These are phyloP conservation scores for Canis aureus DNA, from an alignment of 2,113 vertebrate species.

Conservation along the genomic window DNA sequence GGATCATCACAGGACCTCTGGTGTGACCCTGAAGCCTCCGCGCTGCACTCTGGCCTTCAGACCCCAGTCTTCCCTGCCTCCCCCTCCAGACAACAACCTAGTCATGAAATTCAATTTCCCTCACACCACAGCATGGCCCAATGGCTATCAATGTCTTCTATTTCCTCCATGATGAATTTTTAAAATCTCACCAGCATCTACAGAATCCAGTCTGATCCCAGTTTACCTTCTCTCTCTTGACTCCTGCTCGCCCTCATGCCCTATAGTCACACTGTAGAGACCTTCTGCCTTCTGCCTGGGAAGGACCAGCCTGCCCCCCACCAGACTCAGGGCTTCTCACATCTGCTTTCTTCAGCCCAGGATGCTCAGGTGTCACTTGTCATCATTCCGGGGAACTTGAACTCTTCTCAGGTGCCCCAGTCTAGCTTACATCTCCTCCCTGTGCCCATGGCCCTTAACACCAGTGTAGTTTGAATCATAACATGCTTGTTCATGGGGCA, in stretches of 20 bases:
- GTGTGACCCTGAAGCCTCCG: neutral
- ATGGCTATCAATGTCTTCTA: neutral
- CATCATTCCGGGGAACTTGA: neutral
- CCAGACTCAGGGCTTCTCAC: neutral
- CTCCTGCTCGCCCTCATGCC: fast-evolving
- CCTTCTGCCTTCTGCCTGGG: neutral
- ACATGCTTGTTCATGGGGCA: neutral
- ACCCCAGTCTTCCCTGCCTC: neutral
- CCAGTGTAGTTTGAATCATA: neutral
- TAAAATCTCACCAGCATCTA: neutral
- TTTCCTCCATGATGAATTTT: neutral
- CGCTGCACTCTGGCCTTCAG: fast-evolving
- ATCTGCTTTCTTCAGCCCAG: neutral
- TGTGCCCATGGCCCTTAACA: fast-evolving
- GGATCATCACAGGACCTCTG: neutral
- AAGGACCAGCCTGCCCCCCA: fast-evolving
- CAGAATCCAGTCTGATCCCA: neutral
- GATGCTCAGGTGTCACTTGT: neutral
- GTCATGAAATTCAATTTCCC: neutral
- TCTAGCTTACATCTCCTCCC: too few relatives aligned
- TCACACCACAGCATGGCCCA: neutral
- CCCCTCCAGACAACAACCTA: neutral
- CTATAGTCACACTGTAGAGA: fast-evolving
- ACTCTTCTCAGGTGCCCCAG: neutral
- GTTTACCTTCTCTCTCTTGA: too few relatives aligned